phyloP scores from a whole-genome alignment of 2,888 invertebrate genomes.

The Cactoblastis cactorum region DNA sequence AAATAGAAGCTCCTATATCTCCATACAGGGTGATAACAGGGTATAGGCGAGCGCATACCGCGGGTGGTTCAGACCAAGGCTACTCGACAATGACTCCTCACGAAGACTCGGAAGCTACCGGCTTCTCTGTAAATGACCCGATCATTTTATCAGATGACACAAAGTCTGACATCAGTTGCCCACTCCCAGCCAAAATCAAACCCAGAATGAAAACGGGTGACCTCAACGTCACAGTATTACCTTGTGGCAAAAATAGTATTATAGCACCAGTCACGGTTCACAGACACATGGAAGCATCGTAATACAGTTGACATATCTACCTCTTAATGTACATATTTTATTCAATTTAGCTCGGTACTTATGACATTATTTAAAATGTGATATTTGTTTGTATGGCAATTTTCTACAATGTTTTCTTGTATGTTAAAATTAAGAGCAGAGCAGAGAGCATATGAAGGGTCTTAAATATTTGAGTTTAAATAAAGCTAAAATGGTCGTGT shows the following conservation, averaged over 20 bases:
- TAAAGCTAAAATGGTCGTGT: too few relatives aligned
- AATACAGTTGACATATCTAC: conserved; percentile 51
- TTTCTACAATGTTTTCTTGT: neutral
- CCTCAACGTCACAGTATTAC: conserved; percentile 69
- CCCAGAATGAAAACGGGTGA: conserved; percentile 61
- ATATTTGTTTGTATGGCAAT: conserved; percentile 18
- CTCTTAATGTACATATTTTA: conserved; percentile 32
- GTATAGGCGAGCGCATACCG: conserved; percentile 86
- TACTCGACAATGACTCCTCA: conserved; percentile 97
- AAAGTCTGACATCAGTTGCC: conserved; percentile 78
- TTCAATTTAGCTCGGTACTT: conserved; percentile 7
- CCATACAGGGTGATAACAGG: conserved; percentile 92
- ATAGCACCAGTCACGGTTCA: conserved; percentile 95
- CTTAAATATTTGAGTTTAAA: too few relatives aligned
- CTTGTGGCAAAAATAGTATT: conserved; percentile 80
- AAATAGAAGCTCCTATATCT: conserved; percentile 86
- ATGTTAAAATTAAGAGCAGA: neutral
- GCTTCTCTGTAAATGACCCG: conserved; percentile 85
- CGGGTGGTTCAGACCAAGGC: conserved; percentile 94
- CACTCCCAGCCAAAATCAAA: conserved; percentile 71
- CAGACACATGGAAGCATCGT: conserved; percentile 90
- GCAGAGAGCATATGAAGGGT: too few relatives aligned
- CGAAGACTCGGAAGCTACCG: conserved; percentile 91
- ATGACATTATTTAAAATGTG: conserved; percentile 16
- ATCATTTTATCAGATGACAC: conserved; percentile 76